Base-by-base conservation (phyloP, 2,888 invertebrate species). In the Odontothrips loti region DNA sequence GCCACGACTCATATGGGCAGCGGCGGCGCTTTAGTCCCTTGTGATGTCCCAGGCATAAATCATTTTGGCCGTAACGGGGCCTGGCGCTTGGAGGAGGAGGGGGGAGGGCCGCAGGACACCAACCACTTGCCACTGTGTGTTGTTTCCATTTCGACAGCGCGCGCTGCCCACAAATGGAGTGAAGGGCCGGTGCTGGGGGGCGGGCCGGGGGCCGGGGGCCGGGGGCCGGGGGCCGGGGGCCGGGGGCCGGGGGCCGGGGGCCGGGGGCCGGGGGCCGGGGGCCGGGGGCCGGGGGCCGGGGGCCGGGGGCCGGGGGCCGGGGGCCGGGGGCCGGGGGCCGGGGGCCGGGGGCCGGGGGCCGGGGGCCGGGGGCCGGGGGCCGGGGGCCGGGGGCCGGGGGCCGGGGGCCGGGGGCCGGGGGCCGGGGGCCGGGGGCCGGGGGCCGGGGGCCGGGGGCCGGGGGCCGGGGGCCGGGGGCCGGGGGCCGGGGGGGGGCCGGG, bases 111-210 rank as follows among this genome's bases (percentile, higher is more conserved):
- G 58, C 20, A 15, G 4, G 58, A n/a, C 6, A 15, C 58, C 58
- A 58, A 43, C 58, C 58, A 58, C 68, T n/a, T 23, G 68, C 68
- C 68, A 23, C 68, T 68, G 68, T 68, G 68, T 68, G 68, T 68
- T 68, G 68, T 68, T 23, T 68, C 23, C 68, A 68, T 68, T 68
- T 23, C 27, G 68, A 68, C 68, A 68, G 68, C 6, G 23, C 6
- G 23, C 20, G 51, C 11, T 11, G 68, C 11, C 68, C 58, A 58
- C 58, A 58, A 58, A 58, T 58, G 58, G 58, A 58, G n/a, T 20
- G 58, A 15, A 17, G 58, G n/a, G 58, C 58, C 34, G 34, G 3
- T 43, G 34, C 3, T 6, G 34, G 34, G 34, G 34, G 34, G 34
- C 6, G 34, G 6, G 34, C 34, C 34, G 34, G 34, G 34, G 34